Evolutionary conservation across 2,113 vertebrate genomes (phyloP).

Genomic region (Gobius niger): DNA sequence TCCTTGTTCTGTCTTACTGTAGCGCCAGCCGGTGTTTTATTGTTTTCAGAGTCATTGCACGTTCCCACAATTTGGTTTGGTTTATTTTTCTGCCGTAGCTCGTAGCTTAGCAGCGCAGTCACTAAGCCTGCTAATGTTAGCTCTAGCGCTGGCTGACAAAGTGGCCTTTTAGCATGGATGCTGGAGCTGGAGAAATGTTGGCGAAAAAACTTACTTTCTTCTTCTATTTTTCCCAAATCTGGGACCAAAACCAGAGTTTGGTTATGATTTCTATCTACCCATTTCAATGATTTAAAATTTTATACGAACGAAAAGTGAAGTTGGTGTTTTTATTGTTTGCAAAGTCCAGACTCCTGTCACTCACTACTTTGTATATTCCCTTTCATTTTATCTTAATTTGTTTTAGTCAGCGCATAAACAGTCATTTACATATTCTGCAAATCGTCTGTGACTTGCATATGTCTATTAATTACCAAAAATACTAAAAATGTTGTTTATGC

Average conservation of each 20-base stretch:
- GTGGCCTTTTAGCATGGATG: constrained; percentile 46
- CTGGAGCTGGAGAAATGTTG: constrained; percentile 8
- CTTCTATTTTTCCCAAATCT: neutral
- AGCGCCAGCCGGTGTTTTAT: neutral
- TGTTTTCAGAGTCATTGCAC: neutral
- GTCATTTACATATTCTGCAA: too few relatives aligned
- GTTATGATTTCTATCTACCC: too few relatives aligned
- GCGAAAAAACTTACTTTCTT: neutral
- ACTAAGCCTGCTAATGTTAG: constrained; percentile 52
- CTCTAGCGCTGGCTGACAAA: constrained; percentile 30
- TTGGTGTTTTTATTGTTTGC: neutral
- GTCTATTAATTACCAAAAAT: too few relatives aligned
- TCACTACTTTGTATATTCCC: too few relatives aligned
- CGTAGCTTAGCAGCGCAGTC: constrained; percentile 23
- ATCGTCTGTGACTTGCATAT: too few relatives aligned
- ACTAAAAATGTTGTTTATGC: too few relatives aligned
- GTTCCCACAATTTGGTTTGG: neutral
- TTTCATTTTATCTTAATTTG: too few relatives aligned
- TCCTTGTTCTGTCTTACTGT: constrained; percentile 11
- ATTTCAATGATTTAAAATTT: neutral
- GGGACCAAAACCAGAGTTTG: neutral
- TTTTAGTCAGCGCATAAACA: too few relatives aligned
- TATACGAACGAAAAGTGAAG: neutral
- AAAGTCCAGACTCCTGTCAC: constrained; percentile 15
- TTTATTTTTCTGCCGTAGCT: constrained; percentile 9